Conservation (phyloP, 2,797 vertebrate genomes). For the Coluber constrictor region DNA sequence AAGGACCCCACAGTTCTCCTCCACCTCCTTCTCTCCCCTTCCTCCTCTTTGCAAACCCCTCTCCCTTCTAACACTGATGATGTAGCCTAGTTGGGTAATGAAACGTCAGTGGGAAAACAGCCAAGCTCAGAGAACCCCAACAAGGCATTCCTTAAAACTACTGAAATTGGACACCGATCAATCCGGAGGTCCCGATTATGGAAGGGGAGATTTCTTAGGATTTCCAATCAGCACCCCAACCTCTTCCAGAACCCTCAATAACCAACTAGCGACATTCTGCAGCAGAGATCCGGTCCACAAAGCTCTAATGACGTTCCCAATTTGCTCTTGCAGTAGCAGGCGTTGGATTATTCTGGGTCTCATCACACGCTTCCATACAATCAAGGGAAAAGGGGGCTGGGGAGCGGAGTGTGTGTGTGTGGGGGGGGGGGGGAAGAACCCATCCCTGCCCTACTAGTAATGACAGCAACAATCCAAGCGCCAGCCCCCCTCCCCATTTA, state of each 20-base stretch:
- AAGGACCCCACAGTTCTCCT: too few relatives aligned
- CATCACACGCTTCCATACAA: conserved; percentile 58
- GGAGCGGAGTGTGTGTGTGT: too few relatives aligned
- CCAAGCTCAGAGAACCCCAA: too few relatives aligned
- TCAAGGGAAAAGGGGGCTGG: conserved; percentile 45
- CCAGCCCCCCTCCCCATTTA: conserved; percentile 35
- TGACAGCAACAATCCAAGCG: conserved; percentile 57
- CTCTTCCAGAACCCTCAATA: background rate
- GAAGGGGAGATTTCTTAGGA: background rate
- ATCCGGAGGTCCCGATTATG: background rate
- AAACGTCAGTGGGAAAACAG: too few relatives aligned
- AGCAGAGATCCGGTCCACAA: background rate
- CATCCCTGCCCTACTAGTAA: conserved; percentile 45
- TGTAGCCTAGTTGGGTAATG: too few relatives aligned
- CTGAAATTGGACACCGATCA: background rate
- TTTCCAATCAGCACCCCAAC: background rate
- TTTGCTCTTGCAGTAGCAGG: conserved; percentile 18
- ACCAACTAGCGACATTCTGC: background rate
- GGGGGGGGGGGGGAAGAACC: conserved; percentile 15
- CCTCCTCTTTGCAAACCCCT: too few relatives aligned
- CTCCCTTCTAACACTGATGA: too few relatives aligned
- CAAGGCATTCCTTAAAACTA: background rate
- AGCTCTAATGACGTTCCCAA: conserved; percentile 35
- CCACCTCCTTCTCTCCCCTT: too few relatives aligned
- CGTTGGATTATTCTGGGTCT: conserved; percentile 36